A percentile compares a stretch with the other conserved stretches of the same genome.
phyloP scores from a whole-genome alignment of 1,140 invertebrate genomes.

The Drosophila nannoptera region DNA sequence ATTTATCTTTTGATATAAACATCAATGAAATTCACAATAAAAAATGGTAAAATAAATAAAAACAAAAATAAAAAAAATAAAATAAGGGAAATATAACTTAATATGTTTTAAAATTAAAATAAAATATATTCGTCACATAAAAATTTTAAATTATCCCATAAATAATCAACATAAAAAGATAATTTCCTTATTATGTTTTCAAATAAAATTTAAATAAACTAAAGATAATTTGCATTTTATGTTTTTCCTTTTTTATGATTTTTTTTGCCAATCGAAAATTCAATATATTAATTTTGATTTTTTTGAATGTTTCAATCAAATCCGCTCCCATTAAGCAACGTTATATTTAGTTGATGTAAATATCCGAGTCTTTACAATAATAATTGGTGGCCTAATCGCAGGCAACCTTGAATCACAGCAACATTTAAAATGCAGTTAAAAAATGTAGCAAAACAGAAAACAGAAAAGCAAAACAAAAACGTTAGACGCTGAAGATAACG shows the following conservation, averaged over 20 bases:
- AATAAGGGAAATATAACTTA: too few species aligned
- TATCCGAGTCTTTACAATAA: neutral
- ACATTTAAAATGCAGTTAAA: constrained; percentile 21
- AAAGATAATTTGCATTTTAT: too few species aligned
- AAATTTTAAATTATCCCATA: too few species aligned
- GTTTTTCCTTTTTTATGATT: too few species aligned
- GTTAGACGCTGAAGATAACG: constrained; percentile 25
- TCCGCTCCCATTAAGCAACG: neutral
- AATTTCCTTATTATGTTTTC: too few species aligned
- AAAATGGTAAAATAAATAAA: neutral
- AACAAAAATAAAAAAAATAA: neutral
- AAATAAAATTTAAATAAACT: too few species aligned
- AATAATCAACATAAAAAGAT: too few species aligned
- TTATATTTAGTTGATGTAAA: constrained; percentile 4
- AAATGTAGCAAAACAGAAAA: constrained; percentile 5
- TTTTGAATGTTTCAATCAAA: too few species aligned
- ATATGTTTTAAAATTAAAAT: too few species aligned
- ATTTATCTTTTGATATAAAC: neutral
- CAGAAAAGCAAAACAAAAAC: constrained; percentile 6
- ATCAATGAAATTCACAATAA: neutral
- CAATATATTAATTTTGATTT: too few species aligned
- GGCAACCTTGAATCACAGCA: constrained; percentile 33
- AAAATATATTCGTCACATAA: too few species aligned
- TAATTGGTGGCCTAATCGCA: constrained; percentile 22
- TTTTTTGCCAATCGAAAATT: too few species aligned